phyloP scores from a whole-genome alignment of 2,888 invertebrate species.

The Quadriops clusia region DNA sequence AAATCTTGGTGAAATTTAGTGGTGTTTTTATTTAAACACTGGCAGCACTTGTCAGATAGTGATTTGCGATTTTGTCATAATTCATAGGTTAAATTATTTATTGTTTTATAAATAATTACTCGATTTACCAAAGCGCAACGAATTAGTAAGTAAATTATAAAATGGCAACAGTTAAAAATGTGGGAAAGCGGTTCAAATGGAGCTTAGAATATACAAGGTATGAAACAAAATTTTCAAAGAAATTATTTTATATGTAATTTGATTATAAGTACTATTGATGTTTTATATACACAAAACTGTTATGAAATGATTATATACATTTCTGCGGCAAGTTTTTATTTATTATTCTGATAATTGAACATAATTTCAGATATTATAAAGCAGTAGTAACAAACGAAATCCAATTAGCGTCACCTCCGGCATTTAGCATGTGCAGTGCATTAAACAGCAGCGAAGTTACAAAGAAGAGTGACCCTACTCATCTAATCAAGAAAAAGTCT shows the following conservation, averaged over 20 bases:
- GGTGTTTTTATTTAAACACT: too few species aligned
- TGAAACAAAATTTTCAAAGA: too few species aligned
- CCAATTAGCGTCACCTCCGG: constrained; percentile 64
- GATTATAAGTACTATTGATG: too few species aligned
- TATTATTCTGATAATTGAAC: constrained; percentile 1
- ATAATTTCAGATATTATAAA: constrained; percentile 13
- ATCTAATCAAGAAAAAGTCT: constrained; percentile 82
- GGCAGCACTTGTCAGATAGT: too few species aligned
- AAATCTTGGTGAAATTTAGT: not conserved
- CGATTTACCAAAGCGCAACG: too few species aligned
- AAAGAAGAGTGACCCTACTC: constrained; percentile 71
- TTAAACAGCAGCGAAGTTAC: constrained; percentile 66
- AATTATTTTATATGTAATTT: too few species aligned
- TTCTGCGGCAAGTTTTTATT: too few species aligned
- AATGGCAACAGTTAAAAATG: constrained; percentile 7
- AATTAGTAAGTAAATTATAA: not conserved
- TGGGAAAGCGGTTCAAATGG: constrained; percentile 29
- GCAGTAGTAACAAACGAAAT: constrained; percentile 11
- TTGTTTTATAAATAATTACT: too few species aligned
- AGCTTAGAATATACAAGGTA: constrained; percentile 31
- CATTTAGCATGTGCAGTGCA: constrained; percentile 63
- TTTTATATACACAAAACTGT: too few species aligned
- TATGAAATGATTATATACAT: too few species aligned
- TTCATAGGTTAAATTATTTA: too few species aligned
- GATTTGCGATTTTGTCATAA: too few species aligned